Evolutionary conservation across 2,797 vertebrate genomes (phyloP).

Genomic region (Salarias fasciatus): DNA sequence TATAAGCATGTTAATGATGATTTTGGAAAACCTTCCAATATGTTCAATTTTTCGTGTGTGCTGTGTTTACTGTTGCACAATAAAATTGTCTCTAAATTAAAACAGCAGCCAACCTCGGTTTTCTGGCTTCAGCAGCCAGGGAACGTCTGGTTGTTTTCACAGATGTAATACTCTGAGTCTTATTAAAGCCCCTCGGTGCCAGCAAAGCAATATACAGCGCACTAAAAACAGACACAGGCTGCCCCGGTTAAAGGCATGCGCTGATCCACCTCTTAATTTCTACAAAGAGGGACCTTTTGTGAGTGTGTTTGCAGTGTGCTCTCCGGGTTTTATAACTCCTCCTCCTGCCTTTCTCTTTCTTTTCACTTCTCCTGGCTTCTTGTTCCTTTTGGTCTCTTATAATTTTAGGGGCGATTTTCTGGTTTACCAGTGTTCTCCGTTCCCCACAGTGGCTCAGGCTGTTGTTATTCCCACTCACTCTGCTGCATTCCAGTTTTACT

Average conservation of each 20-base stretch:
- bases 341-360: constrained; percentile 4
- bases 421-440: constrained; percentile 56
- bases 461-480: constrained; percentile 59
- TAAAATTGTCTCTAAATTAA: constrained; percentile 18
- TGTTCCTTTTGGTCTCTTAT: constrained; percentile 39
- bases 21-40: neutral
- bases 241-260: constrained; percentile 21
- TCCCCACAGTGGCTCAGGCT: constrained; percentile 40
- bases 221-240: constrained; percentile 4
- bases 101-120: constrained; percentile 5
- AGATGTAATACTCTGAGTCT: constrained; percentile 6
- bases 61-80: constrained; percentile 9
- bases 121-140: neutral
- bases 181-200: constrained; percentile 12
- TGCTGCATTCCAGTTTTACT: constrained; percentile 61
- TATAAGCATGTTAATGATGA: neutral
- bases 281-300: constrained; percentile 29
- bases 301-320: constrained; percentile 5
- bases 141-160: constrained; percentile 14
- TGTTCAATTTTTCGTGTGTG: neutral
- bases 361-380: constrained; percentile 16
- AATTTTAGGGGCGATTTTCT: constrained; percentile 60
- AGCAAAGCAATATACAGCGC: neutral
- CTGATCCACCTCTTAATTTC: constrained; percentile 23
- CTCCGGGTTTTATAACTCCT: constrained; percentile 21